These are phyloP conservation scores for Parnassius orleans DNA, from an alignment of 2,888 invertebrate genomes.

Conservation along the genomic window DNA sequence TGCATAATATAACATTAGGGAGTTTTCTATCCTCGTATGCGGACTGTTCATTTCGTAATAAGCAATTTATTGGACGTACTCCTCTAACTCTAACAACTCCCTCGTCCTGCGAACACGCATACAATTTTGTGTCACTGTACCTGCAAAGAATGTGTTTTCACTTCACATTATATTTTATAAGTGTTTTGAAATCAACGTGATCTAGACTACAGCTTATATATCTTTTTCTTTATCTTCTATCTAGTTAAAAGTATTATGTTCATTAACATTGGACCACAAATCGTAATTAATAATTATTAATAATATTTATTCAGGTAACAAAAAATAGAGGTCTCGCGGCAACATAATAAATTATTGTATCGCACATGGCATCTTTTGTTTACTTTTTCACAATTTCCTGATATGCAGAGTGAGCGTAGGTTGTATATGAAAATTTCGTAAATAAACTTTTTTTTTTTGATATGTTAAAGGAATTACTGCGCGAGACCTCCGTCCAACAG, in stretches of 20 bases:
- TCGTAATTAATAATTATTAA: slow-evolving; percentile 77
- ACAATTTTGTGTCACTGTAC: background rate
- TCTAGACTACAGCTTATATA: slow-evolving; percentile 61
- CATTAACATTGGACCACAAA: slow-evolving; percentile 81
- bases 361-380: slow-evolving; percentile 30
- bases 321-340: slow-evolving; percentile 68
- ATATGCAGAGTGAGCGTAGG: slow-evolving; percentile 55
- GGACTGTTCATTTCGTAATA: slow-evolving; percentile 30
- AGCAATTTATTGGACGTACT: slow-evolving; percentile 31
- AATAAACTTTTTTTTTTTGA: slow-evolving; percentile 43
- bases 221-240: slow-evolving; percentile 62
- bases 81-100: slow-evolving; percentile 30
- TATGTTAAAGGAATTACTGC: slow-evolving; percentile 53
- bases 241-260: slow-evolving; percentile 76
- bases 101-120: slow-evolving; percentile 16
- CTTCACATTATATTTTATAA: slow-evolving; percentile 1
- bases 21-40: slow-evolving; percentile 24
- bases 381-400: slow-evolving; percentile 35
- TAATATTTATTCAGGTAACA: slow-evolving; percentile 81
- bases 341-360: slow-evolving; percentile 31
- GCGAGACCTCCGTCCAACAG: slow-evolving; percentile 61
- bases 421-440: slow-evolving; percentile 41
- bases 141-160: background rate
- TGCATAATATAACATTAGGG: slow-evolving; percentile 37
- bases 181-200: slow-evolving; percentile 42